phyloP scores from a whole-genome alignment of 2,888 invertebrate species.

The Macrophya annulata region DNA sequence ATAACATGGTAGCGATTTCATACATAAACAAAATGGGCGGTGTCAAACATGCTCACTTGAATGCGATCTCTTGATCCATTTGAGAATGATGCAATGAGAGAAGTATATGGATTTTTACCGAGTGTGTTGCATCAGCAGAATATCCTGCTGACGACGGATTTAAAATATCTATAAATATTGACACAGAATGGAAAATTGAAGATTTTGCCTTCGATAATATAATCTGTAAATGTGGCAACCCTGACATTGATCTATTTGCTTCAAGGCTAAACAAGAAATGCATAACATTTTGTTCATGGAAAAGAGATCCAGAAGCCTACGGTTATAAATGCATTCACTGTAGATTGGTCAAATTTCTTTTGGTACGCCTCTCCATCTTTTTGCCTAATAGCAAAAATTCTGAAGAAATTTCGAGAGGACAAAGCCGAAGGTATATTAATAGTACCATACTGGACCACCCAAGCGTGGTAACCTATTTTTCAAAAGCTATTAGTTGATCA shows the following conservation, averaged over 20 bases:
- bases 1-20: too few species aligned
- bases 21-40: too few species aligned
- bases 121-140: too few species aligned
- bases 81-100: too few species aligned
- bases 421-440: slow-evolving; percentile 47
- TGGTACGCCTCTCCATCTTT: slow-evolving; percentile 54
- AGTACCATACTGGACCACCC: slow-evolving; percentile 37
- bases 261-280: slow-evolving; percentile 49
- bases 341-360: slow-evolving; percentile 41
- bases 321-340: slow-evolving; percentile 55
- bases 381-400: slow-evolving; percentile 35
- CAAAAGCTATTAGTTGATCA: too few species aligned
- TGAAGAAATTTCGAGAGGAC: slow-evolving; percentile 50
- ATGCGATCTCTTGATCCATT: too few species aligned
- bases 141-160: too few species aligned
- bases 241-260: slow-evolving; percentile 56
- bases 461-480: not conserved
- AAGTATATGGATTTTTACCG: too few species aligned
- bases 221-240: not conserved
- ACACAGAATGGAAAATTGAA: not conserved
- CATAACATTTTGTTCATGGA: slow-evolving; percentile 34
- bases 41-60: too few species aligned
- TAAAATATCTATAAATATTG: too few species aligned
- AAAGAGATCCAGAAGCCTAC: slow-evolving; percentile 53
- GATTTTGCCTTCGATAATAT: not conserved